Evolutionary conservation across 2,888 invertebrate species (phyloP), one percentile per base, ranked within the genome.

Genomic region (Adineta ricciae): DNA sequence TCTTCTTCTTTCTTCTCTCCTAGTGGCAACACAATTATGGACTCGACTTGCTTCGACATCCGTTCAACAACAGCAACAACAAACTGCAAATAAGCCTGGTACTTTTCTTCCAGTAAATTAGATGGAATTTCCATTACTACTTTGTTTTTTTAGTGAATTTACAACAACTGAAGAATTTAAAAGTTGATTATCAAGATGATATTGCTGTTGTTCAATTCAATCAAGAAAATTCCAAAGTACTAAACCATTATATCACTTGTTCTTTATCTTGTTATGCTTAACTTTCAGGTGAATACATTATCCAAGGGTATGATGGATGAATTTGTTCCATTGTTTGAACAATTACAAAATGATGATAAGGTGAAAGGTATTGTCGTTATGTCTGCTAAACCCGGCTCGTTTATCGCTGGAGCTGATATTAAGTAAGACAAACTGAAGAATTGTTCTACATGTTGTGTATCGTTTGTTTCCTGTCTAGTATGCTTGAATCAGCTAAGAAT

Each of bases 401-500:
- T 99, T 90, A 95, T 99, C 86, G 99, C 98, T 83, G 99, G 99
- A n/a, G 99, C 99, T 73, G 99, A 99, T 89, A 96, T 99, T 87
- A 92, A 92, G 91, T 64, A 16, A 16, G 64, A 32, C 19, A 19
- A 27, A 27, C 27, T 41, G 46, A 46, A 46, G 5, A 11, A 11
- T 46, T 8, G 5, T 46, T 46, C 46, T 46, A 46, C 46, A 11
- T 8, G 5, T 46, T 46, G 8, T 46, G 11, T 11, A 11, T 8
- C 46, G 5, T 46, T 11, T 46, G 11, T 46, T 46, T 46, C 5
- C 11, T 46, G 46, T 46, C 11, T 87, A 91, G 91, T 49, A 92
- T 92, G 92, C 88, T 92, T 54, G 89, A 90, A 86, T 88, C 90
- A 84, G 94, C 94, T 88, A 94, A 94, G 90, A 93, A 93, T 54